Evolutionary conservation across 2,113 vertebrate genomes (phyloP).

Genomic region (Dicrurus megarhynchus): DNA sequence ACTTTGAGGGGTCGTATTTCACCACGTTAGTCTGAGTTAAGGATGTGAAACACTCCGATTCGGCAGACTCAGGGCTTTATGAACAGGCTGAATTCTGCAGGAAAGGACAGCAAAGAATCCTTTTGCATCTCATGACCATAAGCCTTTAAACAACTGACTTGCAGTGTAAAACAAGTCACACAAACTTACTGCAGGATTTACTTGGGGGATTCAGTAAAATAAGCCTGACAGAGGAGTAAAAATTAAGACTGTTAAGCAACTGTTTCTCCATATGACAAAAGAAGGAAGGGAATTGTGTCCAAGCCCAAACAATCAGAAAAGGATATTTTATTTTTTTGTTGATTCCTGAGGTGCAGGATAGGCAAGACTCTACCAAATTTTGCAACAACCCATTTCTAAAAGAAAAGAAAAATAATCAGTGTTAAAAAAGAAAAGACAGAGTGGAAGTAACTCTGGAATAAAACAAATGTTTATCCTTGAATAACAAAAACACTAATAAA

Average conservation of each 20-base stretch:
- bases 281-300: not conserved
- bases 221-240: not conserved
- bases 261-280: not conserved
- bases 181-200: not conserved
- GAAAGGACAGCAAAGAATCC: not conserved
- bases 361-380: constrained; percentile 96
- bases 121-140: not conserved
- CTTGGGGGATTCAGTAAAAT: not conserved
- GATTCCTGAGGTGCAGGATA: constrained; percentile 82
- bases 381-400: constrained; percentile 94
- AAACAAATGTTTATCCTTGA: not conserved
- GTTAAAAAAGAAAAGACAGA: not conserved
- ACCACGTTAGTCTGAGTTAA: constrained; percentile 79
- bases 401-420: not conserved
- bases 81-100: not conserved
- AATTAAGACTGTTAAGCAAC: not conserved
- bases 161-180: not conserved
- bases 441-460: not conserved
- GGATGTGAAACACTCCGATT: constrained; percentile 10
- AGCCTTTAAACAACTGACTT: not conserved
- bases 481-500: not conserved
- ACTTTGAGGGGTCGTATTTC: constrained; percentile 95
- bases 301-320: constrained; percentile 46
- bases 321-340: constrained; percentile 86
- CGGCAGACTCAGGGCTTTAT: not conserved